phyloP scores from a whole-genome alignment of 2,888 invertebrate species.

The Orthosia incerta region DNA sequence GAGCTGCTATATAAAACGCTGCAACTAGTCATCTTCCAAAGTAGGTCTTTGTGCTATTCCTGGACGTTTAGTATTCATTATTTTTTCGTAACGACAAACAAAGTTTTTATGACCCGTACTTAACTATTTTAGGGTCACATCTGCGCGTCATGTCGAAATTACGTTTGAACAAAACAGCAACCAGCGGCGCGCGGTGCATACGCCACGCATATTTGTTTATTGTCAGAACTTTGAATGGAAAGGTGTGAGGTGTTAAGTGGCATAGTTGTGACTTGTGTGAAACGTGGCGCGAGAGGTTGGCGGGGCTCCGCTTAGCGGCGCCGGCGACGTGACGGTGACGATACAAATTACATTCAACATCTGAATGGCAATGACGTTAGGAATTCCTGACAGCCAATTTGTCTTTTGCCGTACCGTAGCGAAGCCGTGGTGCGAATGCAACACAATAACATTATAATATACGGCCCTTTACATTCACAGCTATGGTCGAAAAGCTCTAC shows the following conservation, averaged over 20 bases:
- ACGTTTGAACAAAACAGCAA: constrained; percentile 50
- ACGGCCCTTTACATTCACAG: constrained; percentile 46
- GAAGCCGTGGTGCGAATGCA: constrained; percentile 61
- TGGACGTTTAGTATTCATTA: constrained; percentile 18
- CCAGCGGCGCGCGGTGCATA: constrained; percentile 45
- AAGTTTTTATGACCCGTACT: constrained; percentile 29
- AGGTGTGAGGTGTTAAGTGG: constrained; percentile 68
- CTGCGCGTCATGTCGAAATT: constrained; percentile 51
- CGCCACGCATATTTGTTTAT: constrained; percentile 62
- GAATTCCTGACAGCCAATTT: constrained; percentile 77
- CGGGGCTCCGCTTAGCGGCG: constrained; percentile 63
- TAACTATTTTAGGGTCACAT: constrained; percentile 45
- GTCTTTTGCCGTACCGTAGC: constrained; percentile 68
- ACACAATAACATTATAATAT: constrained; percentile 67
- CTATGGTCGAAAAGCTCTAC: constrained; percentile 36
- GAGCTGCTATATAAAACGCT: no score
- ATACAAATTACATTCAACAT: constrained; percentile 78
- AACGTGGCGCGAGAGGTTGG: constrained; percentile 65
- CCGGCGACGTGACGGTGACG: constrained; percentile 69
- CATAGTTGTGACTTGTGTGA: constrained; percentile 60
- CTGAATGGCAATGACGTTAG: constrained; percentile 79
- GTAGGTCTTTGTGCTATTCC: constrained; percentile 8
- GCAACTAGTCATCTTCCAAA: constrained; percentile 7
- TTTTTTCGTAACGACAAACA: constrained; percentile 17
- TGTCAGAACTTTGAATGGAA: constrained; percentile 64